A percentile compares a stretch with the other conserved stretches of the same genome.
Evolutionary conservation across 2,888 invertebrate species (phyloP).

Genomic region (Rhimphoctona megacephalus): DNA sequence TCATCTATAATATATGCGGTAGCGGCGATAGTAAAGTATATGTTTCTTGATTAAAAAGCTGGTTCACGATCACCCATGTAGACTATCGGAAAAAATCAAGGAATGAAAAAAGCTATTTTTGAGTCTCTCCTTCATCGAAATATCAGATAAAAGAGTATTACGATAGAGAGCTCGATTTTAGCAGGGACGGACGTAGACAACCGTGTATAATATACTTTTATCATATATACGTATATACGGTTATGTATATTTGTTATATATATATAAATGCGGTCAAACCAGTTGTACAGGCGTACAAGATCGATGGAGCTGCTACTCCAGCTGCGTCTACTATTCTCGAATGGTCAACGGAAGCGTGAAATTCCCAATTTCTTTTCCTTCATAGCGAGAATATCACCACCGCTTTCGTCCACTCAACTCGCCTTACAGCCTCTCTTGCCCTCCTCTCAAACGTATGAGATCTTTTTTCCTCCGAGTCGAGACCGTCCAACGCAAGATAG

Average conservation of each 20-base stretch:
- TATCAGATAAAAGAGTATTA: constrained; percentile 37
- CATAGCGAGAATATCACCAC: constrained; percentile 75
- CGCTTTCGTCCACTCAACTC: constrained; percentile 61
- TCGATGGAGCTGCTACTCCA: constrained; percentile 55
- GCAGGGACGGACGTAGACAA: constrained; percentile 32
- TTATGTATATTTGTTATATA: not conserved
- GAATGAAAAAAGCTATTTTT: constrained; percentile 15
- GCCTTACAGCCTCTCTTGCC: constrained; percentile 55
- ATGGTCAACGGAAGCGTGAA: constrained; percentile 83
- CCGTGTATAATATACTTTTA: not conserved
- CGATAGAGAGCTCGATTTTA: constrained; percentile 24
- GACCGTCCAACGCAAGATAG: constrained; percentile 29
- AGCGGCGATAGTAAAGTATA: no score
- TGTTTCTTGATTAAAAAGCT: no score
- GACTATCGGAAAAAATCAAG: constrained; percentile 16
- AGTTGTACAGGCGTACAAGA: constrained; percentile 51
- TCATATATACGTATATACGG: not conserved
- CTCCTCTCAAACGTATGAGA: constrained; percentile 42
- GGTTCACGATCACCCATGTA: no score
- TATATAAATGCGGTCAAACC: constrained; percentile 48
- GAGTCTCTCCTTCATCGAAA: constrained; percentile 31
- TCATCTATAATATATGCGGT: no score
- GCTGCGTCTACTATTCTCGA: constrained; percentile 67
- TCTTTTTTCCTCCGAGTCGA: constrained; percentile 35
- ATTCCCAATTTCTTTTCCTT: constrained; percentile 83